A percentile compares a stretch with the other conserved stretches of the same genome.
Conservation (phyloP, 2,797 vertebrate genomes). For the Cichlasoma orientale region DNA sequence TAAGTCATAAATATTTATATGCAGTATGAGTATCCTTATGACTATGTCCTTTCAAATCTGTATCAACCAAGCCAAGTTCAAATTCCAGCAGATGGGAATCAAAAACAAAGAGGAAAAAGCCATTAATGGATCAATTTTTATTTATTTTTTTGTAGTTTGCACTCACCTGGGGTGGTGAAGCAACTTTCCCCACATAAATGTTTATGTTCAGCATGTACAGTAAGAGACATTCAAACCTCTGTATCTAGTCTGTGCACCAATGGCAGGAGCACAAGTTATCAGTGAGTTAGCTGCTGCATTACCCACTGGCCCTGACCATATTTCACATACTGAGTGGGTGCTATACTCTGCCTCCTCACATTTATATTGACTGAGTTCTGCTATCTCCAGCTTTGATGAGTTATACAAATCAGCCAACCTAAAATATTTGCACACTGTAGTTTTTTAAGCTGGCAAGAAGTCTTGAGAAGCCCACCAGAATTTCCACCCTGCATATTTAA, state of each 20-base stretch:
- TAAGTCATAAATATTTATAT: too few relatives aligned
- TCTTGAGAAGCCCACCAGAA: background rate
- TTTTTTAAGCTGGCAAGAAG: constrained; percentile 5
- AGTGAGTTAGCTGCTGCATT: constrained; percentile 26
- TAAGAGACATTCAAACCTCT: background rate
- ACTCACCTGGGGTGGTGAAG: too few relatives aligned
- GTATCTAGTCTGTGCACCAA: background rate
- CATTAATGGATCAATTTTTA: too few relatives aligned
- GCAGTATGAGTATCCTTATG: too few relatives aligned
- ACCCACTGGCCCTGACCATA: constrained; percentile 23
- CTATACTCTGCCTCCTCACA: constrained; percentile 29
- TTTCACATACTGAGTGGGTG: constrained; percentile 47
- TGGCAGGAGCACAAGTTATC: background rate
- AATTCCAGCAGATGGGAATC: too few relatives aligned
- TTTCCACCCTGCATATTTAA: background rate
- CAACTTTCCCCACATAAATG: too few relatives aligned
- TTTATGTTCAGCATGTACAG: background rate
- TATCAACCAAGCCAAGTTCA: too few relatives aligned
- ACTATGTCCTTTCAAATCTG: too few relatives aligned
- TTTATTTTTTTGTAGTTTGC: too few relatives aligned
- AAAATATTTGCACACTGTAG: constrained; percentile 23
- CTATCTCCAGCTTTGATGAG: constrained; percentile 43
- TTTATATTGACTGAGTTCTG: constrained; percentile 51
- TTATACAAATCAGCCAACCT: constrained; percentile 30
- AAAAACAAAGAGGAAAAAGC: too few relatives aligned